A percentile compares a stretch with the other conserved stretches of the same genome.
Evolutionary conservation across 2,888 invertebrate genomes (phyloP).

Genomic region (Acanthosepion esculentum): DNA sequence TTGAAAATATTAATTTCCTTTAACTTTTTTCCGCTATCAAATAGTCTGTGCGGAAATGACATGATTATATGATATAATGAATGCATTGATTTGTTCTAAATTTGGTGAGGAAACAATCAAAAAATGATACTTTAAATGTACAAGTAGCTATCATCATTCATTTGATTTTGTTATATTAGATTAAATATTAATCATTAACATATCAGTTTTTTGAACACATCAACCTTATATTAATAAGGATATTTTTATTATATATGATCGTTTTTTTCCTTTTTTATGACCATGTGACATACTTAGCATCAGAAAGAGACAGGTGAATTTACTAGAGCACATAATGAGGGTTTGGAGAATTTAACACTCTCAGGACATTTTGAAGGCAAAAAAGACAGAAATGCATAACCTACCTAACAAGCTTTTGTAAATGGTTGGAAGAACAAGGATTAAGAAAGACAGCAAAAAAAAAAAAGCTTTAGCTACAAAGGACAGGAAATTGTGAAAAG

Average conservation of each 20-base stretch:
- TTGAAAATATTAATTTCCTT: constrained; percentile 33
- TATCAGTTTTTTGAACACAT: not conserved
- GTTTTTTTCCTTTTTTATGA: not conserved
- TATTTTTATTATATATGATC: not conserved
- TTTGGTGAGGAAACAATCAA: not conserved
- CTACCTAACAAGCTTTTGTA: no score
- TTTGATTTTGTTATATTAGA: not conserved
- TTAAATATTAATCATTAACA: not conserved
- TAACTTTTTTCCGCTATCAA: not conserved
- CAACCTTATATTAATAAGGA: not conserved
- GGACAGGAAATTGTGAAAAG: no score
- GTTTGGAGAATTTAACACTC: no score
- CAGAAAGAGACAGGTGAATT: no score
- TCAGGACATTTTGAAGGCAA: no score
- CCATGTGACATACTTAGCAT: no score
- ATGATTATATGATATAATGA: not conserved
- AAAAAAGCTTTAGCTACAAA: no score
- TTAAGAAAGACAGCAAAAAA: no score
- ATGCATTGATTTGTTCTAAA: not conserved
- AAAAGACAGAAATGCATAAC: no score
- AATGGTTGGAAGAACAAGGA: no score
- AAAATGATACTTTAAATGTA: not conserved
- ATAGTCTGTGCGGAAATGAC: not conserved
- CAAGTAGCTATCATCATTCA: not conserved
- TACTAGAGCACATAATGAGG: no score